Base-by-base conservation (phyloP, 2,888 invertebrate genomes). In the Nemotelus nigrinus region DNA sequence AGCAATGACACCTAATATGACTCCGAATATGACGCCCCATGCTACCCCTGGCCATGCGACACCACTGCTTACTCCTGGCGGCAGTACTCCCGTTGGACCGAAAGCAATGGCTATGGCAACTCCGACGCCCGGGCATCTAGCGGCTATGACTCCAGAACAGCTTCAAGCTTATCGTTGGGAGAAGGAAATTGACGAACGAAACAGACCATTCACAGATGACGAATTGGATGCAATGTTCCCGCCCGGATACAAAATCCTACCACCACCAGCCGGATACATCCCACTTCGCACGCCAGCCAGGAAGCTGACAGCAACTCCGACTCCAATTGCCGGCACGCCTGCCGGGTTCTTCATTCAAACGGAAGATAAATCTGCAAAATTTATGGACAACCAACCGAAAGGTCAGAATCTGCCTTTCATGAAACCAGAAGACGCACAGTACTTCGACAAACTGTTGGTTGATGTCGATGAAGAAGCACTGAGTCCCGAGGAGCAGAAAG, bases 341-440 rank as follows among this genome's bases (percentile, higher is more conserved):
- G 93, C 94, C 83, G 97, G 98, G 80, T 98, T 98, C 89, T 96
- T 96, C 88, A 97, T 98, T 86, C 97, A 97, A 88, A 92, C 93
- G 84, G 96, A 96, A 88, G 96, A 96, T 85, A 93, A 93, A 86
- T 92, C 92, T 72, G 96, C 96, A 84, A 94, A 94, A 86, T 89
- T 91, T 81, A 93, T 97, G 83, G 99, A 99, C 86, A 96, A 96
- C 85, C 99, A 99, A 88, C 99, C 99, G 1, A 98, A 98, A 87
- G 95, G 94, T 0, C 90, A 91, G 83, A 99, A 99, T 88, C 90
- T 99, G 82, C 99, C 99, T 25, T 97, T 99, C 86, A 95, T 99
- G 93, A 99, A 99, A 87, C 99, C 99, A 0, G 99, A 99, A 88
- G 98, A 98, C 88, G 98, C 99, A 65, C 99, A 99, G 88, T 99